These are phyloP conservation scores for Parambassis ranga DNA, from an alignment of 2,797 vertebrate species.

Conservation along the genomic window DNA sequence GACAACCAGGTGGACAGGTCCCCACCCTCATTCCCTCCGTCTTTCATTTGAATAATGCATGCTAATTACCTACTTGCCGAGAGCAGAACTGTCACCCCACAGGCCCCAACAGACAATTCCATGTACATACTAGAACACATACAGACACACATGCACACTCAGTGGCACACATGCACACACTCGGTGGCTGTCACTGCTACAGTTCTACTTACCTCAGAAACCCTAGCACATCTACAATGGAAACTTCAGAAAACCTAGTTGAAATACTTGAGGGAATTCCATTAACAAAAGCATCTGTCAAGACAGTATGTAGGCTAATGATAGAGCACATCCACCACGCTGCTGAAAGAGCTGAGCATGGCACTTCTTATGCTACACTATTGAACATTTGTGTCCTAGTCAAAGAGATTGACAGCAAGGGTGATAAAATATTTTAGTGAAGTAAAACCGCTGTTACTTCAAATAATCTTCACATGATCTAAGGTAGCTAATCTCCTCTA, in stretches of 20 bases:
- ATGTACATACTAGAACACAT: slow-evolving; percentile 32
- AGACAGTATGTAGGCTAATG: slow-evolving; percentile 66
- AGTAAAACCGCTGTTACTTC: background rate
- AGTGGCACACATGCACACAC: background rate
- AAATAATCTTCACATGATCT: background rate
- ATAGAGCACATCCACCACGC: slow-evolving; percentile 54
- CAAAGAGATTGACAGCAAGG: slow-evolving; percentile 13
- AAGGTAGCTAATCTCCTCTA: background rate
- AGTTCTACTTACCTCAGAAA: slow-evolving; percentile 43
- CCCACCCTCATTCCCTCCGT: slow-evolving; percentile 73
- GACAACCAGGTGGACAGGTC: slow-evolving; percentile 78
- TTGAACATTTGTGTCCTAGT: slow-evolving; percentile 23
- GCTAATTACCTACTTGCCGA: slow-evolving; percentile 82
- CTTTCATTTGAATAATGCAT: slow-evolving; percentile 84
- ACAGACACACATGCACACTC: background rate
- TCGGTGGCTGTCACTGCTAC: slow-evolving; percentile 44
- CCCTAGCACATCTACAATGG: slow-evolving; percentile 61
- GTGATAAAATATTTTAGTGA: background rate
- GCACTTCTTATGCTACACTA: slow-evolving; percentile 29
- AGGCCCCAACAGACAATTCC: slow-evolving; percentile 56
- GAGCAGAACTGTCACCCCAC: slow-evolving; percentile 74
- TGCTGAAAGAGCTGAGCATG: slow-evolving; percentile 50
- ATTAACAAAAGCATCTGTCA: slow-evolving; percentile 72
- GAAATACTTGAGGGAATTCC: slow-evolving; percentile 69
- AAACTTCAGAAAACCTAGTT: slow-evolving; percentile 57